A percentile compares a stretch with the other conserved stretches of the same genome.
These are phyloP conservation scores for Alcedo quadribrachys DNA, from an alignment of 2,797 vertebrate species.

Conservation along the genomic window DNA sequence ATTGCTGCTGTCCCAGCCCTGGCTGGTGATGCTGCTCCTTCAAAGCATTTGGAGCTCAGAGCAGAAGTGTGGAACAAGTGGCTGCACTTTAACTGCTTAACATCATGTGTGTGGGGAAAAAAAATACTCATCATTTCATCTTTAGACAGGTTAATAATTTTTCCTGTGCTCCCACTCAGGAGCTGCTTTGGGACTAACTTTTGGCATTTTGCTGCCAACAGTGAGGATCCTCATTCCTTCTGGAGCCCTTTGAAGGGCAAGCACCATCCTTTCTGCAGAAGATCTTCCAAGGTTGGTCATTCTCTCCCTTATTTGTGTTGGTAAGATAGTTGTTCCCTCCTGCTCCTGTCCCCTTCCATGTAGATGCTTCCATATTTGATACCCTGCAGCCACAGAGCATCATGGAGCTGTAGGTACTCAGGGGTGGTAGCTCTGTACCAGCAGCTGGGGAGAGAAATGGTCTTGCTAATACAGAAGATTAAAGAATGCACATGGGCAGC, in stretches of 20 bases:
- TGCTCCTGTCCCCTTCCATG: slow-evolving; percentile 58
- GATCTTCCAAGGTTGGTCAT: too few relatives aligned
- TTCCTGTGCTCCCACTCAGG: neutral
- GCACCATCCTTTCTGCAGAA: neutral
- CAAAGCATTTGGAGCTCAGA: neutral
- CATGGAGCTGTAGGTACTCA: slow-evolving; percentile 79
- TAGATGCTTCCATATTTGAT: neutral
- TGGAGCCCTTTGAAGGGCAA: neutral
- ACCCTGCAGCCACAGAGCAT: slow-evolving; percentile 82
- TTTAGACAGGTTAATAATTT: neutral
- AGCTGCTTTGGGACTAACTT: neutral
- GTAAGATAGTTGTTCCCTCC: neutral
- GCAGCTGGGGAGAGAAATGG: slow-evolving; percentile 43
- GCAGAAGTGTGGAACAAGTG: neutral
- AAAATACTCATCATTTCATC: neutral
- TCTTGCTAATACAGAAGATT: neutral
- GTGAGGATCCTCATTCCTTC: neutral
- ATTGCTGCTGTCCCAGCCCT: neutral
- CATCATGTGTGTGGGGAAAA: rapidly evolving
- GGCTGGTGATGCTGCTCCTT: neutral
- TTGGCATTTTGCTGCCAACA: neutral
- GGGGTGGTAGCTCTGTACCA: slow-evolving; percentile 84
- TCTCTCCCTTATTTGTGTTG: neutral
- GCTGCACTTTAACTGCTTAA: neutral
- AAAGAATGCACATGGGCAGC: neutral